Base-by-base conservation (phyloP, 2,113 vertebrate genomes). In the Macroglossus sobrinus region DNA sequence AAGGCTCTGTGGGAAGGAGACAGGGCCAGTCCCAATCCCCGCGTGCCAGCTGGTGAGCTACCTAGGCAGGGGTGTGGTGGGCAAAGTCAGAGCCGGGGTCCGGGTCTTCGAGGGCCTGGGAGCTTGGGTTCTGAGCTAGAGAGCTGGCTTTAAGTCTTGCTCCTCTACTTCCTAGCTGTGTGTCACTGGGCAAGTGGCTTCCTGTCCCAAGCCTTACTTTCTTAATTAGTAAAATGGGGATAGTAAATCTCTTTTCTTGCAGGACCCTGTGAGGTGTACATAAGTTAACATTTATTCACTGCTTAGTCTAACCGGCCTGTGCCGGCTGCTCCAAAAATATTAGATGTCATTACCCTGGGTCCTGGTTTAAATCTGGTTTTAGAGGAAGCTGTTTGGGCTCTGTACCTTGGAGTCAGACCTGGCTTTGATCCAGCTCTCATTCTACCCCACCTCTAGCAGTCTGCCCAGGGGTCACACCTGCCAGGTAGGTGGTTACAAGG, bases 271-370 rank as follows among this genome's bases (percentile, higher is more conserved):
- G 64, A 69, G 50, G 80, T 5, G 3, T 5, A 13, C 11, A 0
- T 4, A 7, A 3, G 28, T 14, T 43, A 7, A 3, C 2, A 0
- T 1, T 30, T 40, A 12, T 5, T 4, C 1, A 1, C 40, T 0
- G n/a, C 53, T 81, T 22, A 0, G 0, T 15, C 43, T 3, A 7
- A 66, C 82, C 0, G 7, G 61, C 18, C 0, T 0, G 1, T 10
- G 24, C 18, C 3, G 26, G 26, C 63, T 26, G 47, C 43, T 43
- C 64, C 21, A 0, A 3, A 2, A 5, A 9, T 1, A 12, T 38
- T 40, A 18, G 6, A 57, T 33, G 50, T 24, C 16, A 9, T 43
- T 43, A 1, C 40, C 59, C 50, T 69, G 59, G 63, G 26, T 43
- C 80, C 53, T 12, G n/a, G 71, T 63, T 2, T 55, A 57, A 24